These are phyloP conservation scores for Cephus spinipes DNA, from an alignment of 2,888 invertebrate genomes.

Conservation along the genomic window DNA sequence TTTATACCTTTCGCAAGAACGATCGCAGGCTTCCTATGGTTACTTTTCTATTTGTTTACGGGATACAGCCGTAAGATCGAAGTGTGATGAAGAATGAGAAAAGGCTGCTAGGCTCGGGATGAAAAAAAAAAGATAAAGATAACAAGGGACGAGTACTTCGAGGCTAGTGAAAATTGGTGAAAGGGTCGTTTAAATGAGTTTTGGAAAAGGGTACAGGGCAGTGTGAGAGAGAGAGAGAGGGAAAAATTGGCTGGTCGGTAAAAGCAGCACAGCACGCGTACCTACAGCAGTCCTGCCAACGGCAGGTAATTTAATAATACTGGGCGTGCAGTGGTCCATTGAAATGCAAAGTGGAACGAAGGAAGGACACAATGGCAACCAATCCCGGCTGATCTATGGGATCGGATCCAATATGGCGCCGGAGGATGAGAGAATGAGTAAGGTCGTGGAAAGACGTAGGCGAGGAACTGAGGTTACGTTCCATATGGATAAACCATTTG, in stretches of 20 bases:
- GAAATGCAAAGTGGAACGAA: conserved; percentile 47
- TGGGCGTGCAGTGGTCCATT: conserved; percentile 30
- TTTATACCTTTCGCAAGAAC: no score
- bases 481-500: conserved; percentile 61
- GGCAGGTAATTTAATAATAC: background rate
- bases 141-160: background rate
- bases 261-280: background rate
- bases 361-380: conserved; percentile 47
- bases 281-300: background rate
- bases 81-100: background rate
- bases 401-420: conserved; percentile 3
- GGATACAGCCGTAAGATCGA: background rate
- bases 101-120: background rate
- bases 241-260: conserved; percentile 9
- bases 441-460: background rate
- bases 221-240: conserved; percentile 4
- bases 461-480: conserved; percentile 29
- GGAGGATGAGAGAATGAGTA: background rate
- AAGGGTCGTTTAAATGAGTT: background rate
- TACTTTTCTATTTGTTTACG: background rate
- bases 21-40: background rate
- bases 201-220: background rate
- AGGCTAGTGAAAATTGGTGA: background rate
- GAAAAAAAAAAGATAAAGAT: background rate
- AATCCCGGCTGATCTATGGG: conserved; percentile 45